phyloP scores from a whole-genome alignment of 2,113 vertebrate genomes.

The Podiceps cristatus region DNA sequence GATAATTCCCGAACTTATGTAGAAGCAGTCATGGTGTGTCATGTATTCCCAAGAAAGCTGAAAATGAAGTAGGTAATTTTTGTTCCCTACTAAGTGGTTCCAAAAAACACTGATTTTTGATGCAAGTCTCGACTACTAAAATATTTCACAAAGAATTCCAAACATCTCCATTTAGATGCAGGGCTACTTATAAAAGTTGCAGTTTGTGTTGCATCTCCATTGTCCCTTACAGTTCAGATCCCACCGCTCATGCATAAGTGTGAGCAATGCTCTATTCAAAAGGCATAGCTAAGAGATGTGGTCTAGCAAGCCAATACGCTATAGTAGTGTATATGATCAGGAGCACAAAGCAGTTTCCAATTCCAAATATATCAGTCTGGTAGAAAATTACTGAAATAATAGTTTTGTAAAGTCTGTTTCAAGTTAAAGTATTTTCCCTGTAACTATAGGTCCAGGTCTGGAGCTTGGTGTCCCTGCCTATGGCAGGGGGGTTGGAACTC shows the following conservation, averaged over 20 bases:
- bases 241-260: background rate
- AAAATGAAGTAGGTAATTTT: background rate
- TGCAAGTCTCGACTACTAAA: background rate
- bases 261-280: background rate
- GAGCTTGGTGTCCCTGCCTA: too few species aligned
- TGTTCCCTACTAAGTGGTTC: background rate
- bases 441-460: too few species aligned
- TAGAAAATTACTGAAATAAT: background rate
- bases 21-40: background rate
- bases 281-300: background rate
- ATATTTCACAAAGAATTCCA: background rate
- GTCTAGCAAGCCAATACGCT: background rate
- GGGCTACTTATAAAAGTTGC: background rate
- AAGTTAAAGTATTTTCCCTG: background rate
- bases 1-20: background rate
- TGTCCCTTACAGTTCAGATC: background rate
- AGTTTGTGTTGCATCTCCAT: background rate
- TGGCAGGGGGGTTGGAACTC: too few species aligned
- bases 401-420: background rate
- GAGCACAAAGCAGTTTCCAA: background rate
- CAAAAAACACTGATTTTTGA: background rate
- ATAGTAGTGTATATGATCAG: fast-evolving
- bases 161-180: background rate
- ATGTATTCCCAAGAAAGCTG: background rate
- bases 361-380: background rate